These are phyloP conservation scores for Apis mellifera DNA, from an alignment of 1,140 invertebrate species.

Conservation along the genomic window DNA sequence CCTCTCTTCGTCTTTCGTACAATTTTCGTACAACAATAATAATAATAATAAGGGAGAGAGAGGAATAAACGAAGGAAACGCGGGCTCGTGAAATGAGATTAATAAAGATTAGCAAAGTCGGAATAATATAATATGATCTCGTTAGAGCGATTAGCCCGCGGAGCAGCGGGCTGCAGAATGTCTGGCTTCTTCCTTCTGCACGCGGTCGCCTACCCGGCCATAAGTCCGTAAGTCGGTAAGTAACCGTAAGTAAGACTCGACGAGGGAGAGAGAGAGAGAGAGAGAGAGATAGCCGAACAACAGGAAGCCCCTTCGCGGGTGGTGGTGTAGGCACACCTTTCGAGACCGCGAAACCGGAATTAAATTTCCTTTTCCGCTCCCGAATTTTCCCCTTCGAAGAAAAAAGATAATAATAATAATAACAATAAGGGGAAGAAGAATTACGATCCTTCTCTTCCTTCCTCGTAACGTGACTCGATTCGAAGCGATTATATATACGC, in stretches of 20 bases:
- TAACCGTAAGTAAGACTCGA: slow-evolving; percentile 77
- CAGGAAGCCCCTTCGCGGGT: slow-evolving; percentile 72
- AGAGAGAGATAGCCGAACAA: slow-evolving; percentile 60
- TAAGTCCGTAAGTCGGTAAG: slow-evolving; percentile 77
- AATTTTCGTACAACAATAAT: too few species aligned
- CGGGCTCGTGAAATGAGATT: slow-evolving; percentile 75
- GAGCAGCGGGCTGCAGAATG: slow-evolving; percentile 72
- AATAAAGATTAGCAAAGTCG: slow-evolving; percentile 80
- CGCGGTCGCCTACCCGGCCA: slow-evolving; percentile 53
- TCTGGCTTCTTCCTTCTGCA: slow-evolving; percentile 78
- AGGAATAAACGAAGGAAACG: slow-evolving; percentile 49
- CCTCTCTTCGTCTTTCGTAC: too few species aligned
- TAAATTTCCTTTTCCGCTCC: slow-evolving; percentile 70
- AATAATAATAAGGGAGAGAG: too few species aligned
- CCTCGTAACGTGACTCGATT: too few species aligned
- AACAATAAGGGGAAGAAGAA: too few species aligned
- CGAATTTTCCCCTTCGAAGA: not conserved
- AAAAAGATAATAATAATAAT: too few species aligned
- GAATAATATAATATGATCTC: slow-evolving; percentile 81
- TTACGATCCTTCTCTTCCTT: too few species aligned
- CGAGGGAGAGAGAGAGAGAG: slow-evolving; percentile 51
- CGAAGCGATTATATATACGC: too few species aligned
- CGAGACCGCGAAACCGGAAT: slow-evolving; percentile 75
- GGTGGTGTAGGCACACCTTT: slow-evolving; percentile 53
- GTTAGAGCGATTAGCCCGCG: slow-evolving; percentile 79